These are phyloP conservation scores for Petrocephalus zakoni DNA, from an alignment of 2,113 vertebrate genomes.

Conservation along the genomic window DNA sequence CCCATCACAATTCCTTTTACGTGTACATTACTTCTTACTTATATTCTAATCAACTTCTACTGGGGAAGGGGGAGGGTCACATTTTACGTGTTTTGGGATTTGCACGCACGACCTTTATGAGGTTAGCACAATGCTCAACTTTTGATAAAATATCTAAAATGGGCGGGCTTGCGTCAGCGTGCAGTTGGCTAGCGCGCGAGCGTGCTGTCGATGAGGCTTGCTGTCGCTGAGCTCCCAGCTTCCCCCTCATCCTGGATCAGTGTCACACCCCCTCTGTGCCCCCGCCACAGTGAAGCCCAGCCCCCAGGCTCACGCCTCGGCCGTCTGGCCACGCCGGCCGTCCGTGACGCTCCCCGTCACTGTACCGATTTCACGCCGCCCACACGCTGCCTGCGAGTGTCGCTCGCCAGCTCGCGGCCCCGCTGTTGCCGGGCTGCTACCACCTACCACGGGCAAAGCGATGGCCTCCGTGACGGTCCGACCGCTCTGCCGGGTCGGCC, in stretches of 20 bases:
- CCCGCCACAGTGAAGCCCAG: background rate
- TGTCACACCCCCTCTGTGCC: background rate
- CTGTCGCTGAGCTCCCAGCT: background rate
- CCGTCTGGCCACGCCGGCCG: background rate
- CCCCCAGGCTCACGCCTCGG: background rate
- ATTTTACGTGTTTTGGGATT: background rate
- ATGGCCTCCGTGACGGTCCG: background rate
- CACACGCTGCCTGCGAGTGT: background rate
- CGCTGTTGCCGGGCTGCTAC: background rate
- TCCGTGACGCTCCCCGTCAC: background rate
- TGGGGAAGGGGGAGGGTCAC: background rate
- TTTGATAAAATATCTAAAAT: background rate
- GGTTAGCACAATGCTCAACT: background rate
- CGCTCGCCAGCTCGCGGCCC: background rate
- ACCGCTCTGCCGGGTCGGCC: background rate
- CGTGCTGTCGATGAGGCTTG: background rate
- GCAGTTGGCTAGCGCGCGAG: background rate
- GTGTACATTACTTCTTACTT: background rate
- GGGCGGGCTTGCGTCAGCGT: background rate
- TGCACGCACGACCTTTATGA: background rate
- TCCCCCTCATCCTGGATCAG: background rate
- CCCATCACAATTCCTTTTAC: background rate
- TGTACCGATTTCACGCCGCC: background rate
- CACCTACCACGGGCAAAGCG: background rate
- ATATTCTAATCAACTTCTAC: background rate